phyloP scores from a whole-genome alignment of 2,113 vertebrate genomes.

The Nannospalax galili region DNA sequence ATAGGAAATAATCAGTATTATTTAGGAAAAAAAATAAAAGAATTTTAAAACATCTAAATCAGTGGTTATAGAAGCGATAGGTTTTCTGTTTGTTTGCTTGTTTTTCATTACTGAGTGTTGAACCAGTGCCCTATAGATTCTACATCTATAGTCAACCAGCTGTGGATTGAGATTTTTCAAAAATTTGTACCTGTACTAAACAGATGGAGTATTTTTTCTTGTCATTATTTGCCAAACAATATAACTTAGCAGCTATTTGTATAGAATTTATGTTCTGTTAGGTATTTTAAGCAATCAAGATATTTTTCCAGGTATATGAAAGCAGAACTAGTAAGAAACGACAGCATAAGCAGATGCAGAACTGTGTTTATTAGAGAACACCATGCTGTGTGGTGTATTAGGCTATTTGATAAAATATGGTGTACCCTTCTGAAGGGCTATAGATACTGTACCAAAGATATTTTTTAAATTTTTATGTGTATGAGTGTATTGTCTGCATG shows the following conservation, averaged over 20 bases:
- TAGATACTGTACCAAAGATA: neutral
- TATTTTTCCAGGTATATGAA: neutral
- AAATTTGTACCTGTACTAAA: too few species aligned
- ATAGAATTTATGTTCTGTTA: too few species aligned
- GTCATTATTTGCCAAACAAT: too few species aligned
- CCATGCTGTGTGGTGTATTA: neutral
- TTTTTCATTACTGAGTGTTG: neutral
- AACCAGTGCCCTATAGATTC: neutral
- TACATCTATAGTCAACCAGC: too few species aligned
- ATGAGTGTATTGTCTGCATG: too few species aligned
- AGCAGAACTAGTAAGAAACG: neutral
- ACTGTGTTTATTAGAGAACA: neutral
- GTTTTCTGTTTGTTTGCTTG: neutral
- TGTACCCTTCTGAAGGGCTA: neutral
- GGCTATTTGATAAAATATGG: neutral
- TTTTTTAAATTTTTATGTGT: too few species aligned
- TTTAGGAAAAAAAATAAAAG: constrained; percentile 36
- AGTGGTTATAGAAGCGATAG: neutral
- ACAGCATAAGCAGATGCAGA: neutral
- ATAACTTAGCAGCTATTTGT: too few species aligned
- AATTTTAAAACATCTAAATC: constrained; percentile 15
- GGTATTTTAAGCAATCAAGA: too few species aligned
- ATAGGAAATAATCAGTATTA: constrained; percentile 28
- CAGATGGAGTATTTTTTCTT: too few species aligned
- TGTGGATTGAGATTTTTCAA: too few species aligned